Base-by-base conservation (phyloP, 2,113 vertebrate species). In the Ochotona curzoniae region DNA sequence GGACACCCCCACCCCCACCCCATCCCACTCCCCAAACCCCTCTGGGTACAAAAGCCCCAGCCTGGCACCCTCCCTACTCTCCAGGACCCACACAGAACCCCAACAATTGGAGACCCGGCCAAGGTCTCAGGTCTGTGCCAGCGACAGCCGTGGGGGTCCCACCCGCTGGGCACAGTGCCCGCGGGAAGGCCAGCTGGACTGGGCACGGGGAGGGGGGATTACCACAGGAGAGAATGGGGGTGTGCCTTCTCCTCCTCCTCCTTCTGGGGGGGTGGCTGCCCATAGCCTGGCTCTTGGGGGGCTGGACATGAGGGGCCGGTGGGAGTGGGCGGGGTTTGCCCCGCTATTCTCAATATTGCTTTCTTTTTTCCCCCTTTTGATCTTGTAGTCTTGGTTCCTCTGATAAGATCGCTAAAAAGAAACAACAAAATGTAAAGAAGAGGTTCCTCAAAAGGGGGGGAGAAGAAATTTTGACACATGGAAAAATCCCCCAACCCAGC, bases 311-410 rank as follows among this genome's bases (percentile, higher is more conserved):
- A 17, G 13, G 47, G 67, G 80, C 75, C 70, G 38, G 66, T 13
- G 12, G 67, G n/a, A 18, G 21, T 21, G 61, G 64, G 35, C 12
- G 79, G 71, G 51, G 70, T 85, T 26, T 9, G 3, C 32, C 54
- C 73, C 49, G 44, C 69, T 78, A 44, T 85, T 92, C 85, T 96
- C 89, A 87, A 14, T 51, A 17, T 80, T 8, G 25, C 89, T 57
- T 89, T 76, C 28, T 92, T 92, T 88, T 71, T 96, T 51, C 15
- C 14, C 23, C 38, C 35, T 44, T 69, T 51, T 49, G 6, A 94
- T 95, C 97, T 78, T 98, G 54, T 98, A 99, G 99, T 99, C 99
- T 98, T 99, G 99, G 99, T 99, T 99, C 98, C 99, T 99, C 98
- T 99, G 99, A 99, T 98, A 98, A 98, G 98, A 98, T 98, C 98